Evolutionary conservation across 37 sponge, comb jelly and placozoan species (phyloP), one percentile per base, ranked within the genome.

Genomic region (Tethya wilhelma): DNA sequence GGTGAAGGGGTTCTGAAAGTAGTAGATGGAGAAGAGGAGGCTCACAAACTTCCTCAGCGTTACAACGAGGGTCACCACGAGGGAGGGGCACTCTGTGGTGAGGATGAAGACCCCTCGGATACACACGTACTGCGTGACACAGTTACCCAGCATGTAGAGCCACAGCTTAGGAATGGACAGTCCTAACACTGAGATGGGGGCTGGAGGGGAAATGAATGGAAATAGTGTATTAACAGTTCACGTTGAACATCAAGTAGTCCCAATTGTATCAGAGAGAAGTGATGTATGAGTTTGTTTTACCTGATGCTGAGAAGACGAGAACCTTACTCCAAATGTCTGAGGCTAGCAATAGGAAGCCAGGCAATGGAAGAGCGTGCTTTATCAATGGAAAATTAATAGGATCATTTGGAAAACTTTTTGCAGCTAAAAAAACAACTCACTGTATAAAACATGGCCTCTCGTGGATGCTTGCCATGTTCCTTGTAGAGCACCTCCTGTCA

Each of bases 1-100:
- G 32, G 98, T 98, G 80, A 98, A 98, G 59, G 98, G 94, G 59
- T 95, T 98, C 34, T 78, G 71, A 68, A 98, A 98, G 78, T 93
- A 95, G 59, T 84, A 89, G 56, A 98, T 93, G 9, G 98, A 98
- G 77, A 98, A 74, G 73, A 98, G 36, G 30, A 98, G 85, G 69
- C 86, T 87, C 32, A 93, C 59, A 58, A 98, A 98, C 85, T 98
- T 98, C 53, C 98, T 75, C 57, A 98, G 71, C 0, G 96, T 98
- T 32, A 95, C 79, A 0, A 95, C 86, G 58, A 98, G 75, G 33
- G 96, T 98, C 12, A 98, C 98, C 17, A 93, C 64, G n/a, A 98
- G 92, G 8, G 98, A 98, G 56, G 93, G 91, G 63, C 94, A 93
- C 71, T 90, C 92, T 19, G 91, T 83, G 5, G 97, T 88, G 25